A percentile compares a stretch with the other conserved stretches of the same genome.
phyloP scores from a whole-genome alignment of 2,113 vertebrate species.

The Rynchops niger region DNA sequence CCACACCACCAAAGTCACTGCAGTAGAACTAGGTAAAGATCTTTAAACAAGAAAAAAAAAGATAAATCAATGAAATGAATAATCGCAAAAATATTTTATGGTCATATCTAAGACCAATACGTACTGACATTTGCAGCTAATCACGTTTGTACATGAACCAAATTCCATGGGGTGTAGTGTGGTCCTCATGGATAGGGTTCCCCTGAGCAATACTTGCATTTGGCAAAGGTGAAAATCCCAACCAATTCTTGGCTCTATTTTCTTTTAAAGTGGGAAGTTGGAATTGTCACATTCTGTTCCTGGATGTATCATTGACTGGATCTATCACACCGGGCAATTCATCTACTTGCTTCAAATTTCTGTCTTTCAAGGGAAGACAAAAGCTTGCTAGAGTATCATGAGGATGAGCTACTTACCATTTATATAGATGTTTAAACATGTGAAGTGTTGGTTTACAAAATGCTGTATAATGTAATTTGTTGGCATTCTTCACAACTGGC shows the following conservation, averaged over 20 bases:
- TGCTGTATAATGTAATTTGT: background rate
- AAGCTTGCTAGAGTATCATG: background rate
- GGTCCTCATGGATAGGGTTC: background rate
- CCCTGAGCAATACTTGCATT: background rate
- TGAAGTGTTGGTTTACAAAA: background rate
- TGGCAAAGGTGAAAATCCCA: background rate
- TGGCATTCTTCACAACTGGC: background rate
- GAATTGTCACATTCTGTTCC: background rate
- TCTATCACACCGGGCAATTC: background rate
- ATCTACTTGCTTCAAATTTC: background rate
- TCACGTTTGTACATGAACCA: background rate
- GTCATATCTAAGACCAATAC: background rate
- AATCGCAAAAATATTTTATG: background rate
- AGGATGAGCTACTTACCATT: background rate
- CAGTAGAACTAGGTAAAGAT: background rate
- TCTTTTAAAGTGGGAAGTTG: background rate
- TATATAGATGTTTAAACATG: background rate
- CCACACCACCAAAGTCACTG: background rate
- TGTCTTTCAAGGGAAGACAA: background rate
- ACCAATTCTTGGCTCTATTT: background rate
- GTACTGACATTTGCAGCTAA: background rate
- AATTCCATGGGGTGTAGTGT: background rate
- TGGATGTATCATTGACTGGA: background rate
- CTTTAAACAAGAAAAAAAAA: background rate
- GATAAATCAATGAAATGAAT: background rate